These are phyloP conservation scores for Thera obeliscata DNA, from an alignment of 2,888 invertebrate genomes.

Conservation along the genomic window DNA sequence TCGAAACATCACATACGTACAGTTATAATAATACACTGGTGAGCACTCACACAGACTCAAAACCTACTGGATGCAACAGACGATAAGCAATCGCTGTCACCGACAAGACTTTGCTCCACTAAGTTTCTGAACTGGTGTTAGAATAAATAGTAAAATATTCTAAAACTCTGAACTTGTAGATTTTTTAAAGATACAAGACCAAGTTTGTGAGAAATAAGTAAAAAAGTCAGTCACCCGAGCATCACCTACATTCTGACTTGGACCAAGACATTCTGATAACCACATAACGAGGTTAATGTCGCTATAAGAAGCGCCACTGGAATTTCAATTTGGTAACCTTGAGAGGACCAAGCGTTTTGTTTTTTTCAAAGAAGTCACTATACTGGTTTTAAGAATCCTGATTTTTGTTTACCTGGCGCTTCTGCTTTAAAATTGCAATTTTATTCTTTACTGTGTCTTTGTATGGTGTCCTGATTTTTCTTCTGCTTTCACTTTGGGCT, in stretches of 20 bases:
- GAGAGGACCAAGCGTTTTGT: slow-evolving; percentile 32
- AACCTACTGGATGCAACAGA: no score
- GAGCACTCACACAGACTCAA: no score
- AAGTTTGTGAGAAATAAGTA: neutral
- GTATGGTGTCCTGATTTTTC: neutral
- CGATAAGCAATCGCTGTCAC: no score
- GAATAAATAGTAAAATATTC: no score
- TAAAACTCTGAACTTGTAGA: no score
- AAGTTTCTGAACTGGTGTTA: no score
- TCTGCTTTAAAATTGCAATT: slow-evolving; percentile 4
- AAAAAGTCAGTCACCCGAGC: neutral
- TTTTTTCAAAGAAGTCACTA: slow-evolving; percentile 27
- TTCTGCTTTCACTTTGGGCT: neutral
- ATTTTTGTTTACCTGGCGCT: slow-evolving; percentile 19
- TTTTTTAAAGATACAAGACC: no score
- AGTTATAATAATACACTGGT: no score
- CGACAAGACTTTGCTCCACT: no score
- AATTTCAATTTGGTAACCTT: slow-evolving; percentile 30
- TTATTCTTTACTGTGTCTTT: neutral
- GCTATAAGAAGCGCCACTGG: slow-evolving; percentile 21
- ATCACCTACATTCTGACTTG: neutral
- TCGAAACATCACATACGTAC: no score
- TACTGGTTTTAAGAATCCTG: slow-evolving; percentile 36
- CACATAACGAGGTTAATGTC: slow-evolving; percentile 30
- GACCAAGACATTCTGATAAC: neutral